Evolutionary conservation across 2,113 vertebrate species (phyloP).

Genomic region (Hassar affinis): DNA sequence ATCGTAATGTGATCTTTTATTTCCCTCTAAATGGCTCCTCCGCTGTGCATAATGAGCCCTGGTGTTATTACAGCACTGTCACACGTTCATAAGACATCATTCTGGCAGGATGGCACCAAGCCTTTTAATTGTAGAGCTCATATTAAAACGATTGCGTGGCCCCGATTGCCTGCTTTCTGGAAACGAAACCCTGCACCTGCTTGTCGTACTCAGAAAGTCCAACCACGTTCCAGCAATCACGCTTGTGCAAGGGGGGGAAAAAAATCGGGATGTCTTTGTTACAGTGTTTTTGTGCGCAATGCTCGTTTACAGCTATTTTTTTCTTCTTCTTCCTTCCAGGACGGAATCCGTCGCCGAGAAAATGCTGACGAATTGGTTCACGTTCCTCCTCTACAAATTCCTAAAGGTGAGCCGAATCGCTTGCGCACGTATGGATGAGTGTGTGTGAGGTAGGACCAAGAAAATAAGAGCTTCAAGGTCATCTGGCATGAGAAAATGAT

Average conservation of each 20-base stretch:
- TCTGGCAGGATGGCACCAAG: conserved; percentile 71
- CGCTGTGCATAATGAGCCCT: conserved; percentile 66
- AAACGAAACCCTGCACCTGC: conserved; percentile 55
- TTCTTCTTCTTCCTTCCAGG: conserved; percentile 63
- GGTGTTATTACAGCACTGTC: conserved; percentile 68
- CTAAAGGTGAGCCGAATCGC: conserved; percentile 77
- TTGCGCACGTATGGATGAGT: background rate
- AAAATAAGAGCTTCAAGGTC: conserved; percentile 34
- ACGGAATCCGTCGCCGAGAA: conserved; percentile 89
- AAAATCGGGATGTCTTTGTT: conserved; percentile 55
- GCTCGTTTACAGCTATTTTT: conserved; percentile 14
- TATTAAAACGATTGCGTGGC: conserved; percentile 66
- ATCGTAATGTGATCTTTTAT: conserved; percentile 66
- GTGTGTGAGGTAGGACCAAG: conserved; percentile 3
- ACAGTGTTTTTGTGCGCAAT: conserved; percentile 34
- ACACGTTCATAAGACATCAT: conserved; percentile 66
- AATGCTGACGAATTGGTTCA: conserved; percentile 90
- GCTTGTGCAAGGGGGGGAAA: conserved; percentile 63
- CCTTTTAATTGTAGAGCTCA: conserved; percentile 74
- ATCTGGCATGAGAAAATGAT: conserved; percentile 26
- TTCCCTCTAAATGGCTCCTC: conserved; percentile 64
- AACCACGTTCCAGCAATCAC: conserved; percentile 56
- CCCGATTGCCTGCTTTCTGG: conserved; percentile 58
- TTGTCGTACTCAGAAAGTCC: conserved; percentile 2
- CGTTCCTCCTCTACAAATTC: conserved; percentile 87